Evolutionary conservation across 2,797 vertebrate species (phyloP), one percentile per base, ranked within the genome.

Genomic region (Typhlichthys subterraneus): DNA sequence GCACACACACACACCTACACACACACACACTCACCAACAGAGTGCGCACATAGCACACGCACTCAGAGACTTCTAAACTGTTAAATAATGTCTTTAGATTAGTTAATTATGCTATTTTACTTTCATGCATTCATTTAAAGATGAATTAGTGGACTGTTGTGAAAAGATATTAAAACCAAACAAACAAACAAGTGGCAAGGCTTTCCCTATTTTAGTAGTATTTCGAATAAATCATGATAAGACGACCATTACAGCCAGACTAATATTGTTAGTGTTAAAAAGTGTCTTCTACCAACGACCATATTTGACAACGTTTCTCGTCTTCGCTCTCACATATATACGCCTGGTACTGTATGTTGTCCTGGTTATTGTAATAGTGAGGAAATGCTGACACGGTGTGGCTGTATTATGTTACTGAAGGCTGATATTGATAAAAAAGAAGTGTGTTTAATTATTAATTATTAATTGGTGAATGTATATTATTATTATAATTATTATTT

Each of bases 321-420:
- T 8, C 7, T 42, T 42, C 38, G 7, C 38, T 42, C 23, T 33
- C 9, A n/a, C 29, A 13, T 19, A 17, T 17, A 13, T 29, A 29
- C 4, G 57, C 55, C 13, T 13, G 12, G 52, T 48, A 14, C 15
- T 14, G 8, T 14, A 7, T 15, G 48, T 13, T 13, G 12, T 59
- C 19, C 38, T 42, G 8, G 1, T 42, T 14, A 29, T 14, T n/a
- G 23, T 10, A 12, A 62, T 53, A 29, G 10, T 58, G 64, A 42
- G 62, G 52, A 81, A 81, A 83, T 60, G 31, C 76, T 50, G 84
- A 73, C 86, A 63, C 74, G 0, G 2, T 76, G 85, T 87, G 88
- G 87, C 64, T 61, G 29, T 15, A 58, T 38, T 5, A 4, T 70
- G 76, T 14, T 82, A 80, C 47, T 79, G 53, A 58, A 58, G 15